These are phyloP conservation scores for Microtus montanus DNA, from an alignment of 2,113 vertebrate species.

Conservation along the genomic window DNA sequence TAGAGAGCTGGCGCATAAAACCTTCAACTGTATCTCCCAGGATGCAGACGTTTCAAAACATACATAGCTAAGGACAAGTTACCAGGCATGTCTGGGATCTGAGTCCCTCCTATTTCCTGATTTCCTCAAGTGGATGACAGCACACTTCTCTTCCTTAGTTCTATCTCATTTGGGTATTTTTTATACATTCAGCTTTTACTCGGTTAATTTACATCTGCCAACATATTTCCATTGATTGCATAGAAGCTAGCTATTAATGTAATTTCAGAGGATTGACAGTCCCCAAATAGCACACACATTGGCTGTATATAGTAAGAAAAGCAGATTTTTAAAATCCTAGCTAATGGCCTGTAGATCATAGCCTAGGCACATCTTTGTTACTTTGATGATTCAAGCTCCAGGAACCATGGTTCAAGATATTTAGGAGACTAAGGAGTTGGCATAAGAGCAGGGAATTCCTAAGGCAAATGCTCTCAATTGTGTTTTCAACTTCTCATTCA, in stretches of 20 bases:
- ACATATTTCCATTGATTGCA: slow-evolving; percentile 39
- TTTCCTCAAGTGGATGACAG: background rate
- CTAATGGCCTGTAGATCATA: background rate
- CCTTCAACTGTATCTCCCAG: background rate
- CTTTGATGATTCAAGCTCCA: background rate
- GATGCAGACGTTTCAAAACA: background rate
- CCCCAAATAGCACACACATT: background rate
- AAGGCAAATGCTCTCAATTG: background rate
- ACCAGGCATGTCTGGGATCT: background rate
- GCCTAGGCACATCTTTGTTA: background rate
- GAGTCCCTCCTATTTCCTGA: background rate
- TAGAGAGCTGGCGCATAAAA: background rate
- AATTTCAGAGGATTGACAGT: slow-evolving; percentile 50
- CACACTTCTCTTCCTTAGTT: background rate
- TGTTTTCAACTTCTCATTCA: background rate
- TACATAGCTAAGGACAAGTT: background rate
- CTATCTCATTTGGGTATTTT: background rate
- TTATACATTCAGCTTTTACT: background rate
- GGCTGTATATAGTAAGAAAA: background rate
- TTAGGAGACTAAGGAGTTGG: background rate
- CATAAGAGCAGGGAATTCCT: background rate
- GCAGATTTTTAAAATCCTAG: background rate
- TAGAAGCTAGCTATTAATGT: slow-evolving; percentile 49
- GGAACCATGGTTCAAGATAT: background rate
- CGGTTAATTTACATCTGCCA: slow-evolving; percentile 48